Evolutionary conservation across 2,797 vertebrate species (phyloP), one percentile per base, ranked within the genome.

Genomic region (Toxotes lorentzi): DNA sequence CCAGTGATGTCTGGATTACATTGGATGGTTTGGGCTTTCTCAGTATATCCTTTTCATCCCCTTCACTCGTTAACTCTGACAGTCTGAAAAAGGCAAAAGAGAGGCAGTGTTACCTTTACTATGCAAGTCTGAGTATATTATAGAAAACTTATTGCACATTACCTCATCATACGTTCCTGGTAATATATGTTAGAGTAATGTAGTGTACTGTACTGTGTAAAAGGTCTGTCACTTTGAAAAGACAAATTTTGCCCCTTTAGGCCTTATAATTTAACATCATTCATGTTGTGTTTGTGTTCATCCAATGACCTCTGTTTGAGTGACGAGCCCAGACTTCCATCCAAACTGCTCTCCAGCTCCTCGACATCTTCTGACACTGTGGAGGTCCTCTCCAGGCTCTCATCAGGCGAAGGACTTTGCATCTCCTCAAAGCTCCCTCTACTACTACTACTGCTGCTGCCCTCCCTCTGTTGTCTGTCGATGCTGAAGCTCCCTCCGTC

Each of bases 281-380:
- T 45, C 57, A 43, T 69, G 27, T 4, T 61, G n/a, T 27, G 5
- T 69, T 16, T 79, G 48, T 65, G 57, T 43, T n/a, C 34, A 41
- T 75, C 19, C 23, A 64, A 9, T 81, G 62, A 96, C 95, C 94
- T 95, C 27, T 94, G 91, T 82, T 91, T 95, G 45, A 93, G 45
- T 1, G 87, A 72, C 1, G 93, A 94, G 74, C 89, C 82, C 48
- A 63, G 57, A 81, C 95, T 94, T 62, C 87, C 90, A 5, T 95
- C 93, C 88, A 95, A 81, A 61, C 94, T 95, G 91, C 92, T 93
- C 48, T 95, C 95, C 74, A 94, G 86, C 30, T 95, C 94, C 47
- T 95, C 95, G 0, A 92, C 89, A 1, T 96, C 95, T 72, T 95
- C 95, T 0, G 95, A 95, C 65, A 91, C 67, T 0, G 90, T 80